Base-by-base conservation (phyloP, 2,797 vertebrate species). In the Danio albolineatus region DNA sequence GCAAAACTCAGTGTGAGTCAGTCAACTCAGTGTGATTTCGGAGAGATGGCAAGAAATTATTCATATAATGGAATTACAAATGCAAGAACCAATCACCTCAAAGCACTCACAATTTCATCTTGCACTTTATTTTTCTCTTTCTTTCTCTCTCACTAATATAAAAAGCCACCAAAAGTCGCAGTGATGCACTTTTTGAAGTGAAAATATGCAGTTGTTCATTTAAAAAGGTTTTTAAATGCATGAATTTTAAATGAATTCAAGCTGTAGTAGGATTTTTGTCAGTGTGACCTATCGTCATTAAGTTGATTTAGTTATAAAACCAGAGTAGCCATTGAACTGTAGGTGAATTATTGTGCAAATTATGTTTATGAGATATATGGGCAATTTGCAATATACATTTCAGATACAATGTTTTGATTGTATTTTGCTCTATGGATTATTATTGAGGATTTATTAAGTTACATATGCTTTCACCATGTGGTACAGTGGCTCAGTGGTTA, bases 1-100 rank as follows among this genome's bases (percentile, higher is more conserved):
- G 72, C 21, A 73, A 78, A 48, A 38, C 62, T 36, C 12, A 28
- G 28, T 28, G 28, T 28, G 28, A 28, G 3, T 28, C 28, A 28
- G 28, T 28, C 28, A 38, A 21, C 46, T 46, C 10, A 10, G 49
- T 1, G 9, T 39, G 75, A 57, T 66, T 57, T 67, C 0, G 0
- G 48, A 77, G 39, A 66, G 39, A 51, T 57, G 39, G 14, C 10
- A 38, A 56, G 21, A 67, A 46, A 77, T 56, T 67, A 77, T 77
- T 77, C 19, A 56, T 57, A 36, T 1, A 21, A 46, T 67, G 62
- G 49, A 76, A 76, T 66, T 66, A 57, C 41, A 57, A 67, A 77
- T 77, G 75, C 19, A 48, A 57, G 17, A 67, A 67, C 38, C 74
- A 66, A 66, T 76, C 74, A 66, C 62, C 49, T 66, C 61, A 66